Percentiles rank a stretch among this genome's conserved stretches.
phyloP scores from a whole-genome alignment of 1,140 invertebrate species.

The Hestina assimilis region DNA sequence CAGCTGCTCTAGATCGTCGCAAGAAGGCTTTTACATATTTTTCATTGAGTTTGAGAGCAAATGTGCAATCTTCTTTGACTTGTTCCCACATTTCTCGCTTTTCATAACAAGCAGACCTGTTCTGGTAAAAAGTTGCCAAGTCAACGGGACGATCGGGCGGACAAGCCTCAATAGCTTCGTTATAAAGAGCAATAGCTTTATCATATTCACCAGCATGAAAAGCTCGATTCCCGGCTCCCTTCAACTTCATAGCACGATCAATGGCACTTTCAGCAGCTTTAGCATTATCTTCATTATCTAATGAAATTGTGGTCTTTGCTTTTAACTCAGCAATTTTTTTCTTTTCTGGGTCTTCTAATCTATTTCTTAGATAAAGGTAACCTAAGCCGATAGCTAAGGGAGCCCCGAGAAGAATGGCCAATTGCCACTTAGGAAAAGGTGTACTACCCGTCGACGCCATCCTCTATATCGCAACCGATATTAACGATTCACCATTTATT shows the following conservation, averaged over 20 bases:
- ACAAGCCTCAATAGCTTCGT: slow-evolving; percentile 92
- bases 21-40: slow-evolving; percentile 94
- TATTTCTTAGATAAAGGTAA: slow-evolving; percentile 87
- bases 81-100: slow-evolving; percentile 91
- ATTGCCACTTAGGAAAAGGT: slow-evolving; percentile 82
- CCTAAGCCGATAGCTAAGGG: slow-evolving; percentile 89
- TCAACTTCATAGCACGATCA: slow-evolving; percentile 86
- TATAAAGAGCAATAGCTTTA: slow-evolving; percentile 92
- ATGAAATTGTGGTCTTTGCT: slow-evolving; percentile 77
- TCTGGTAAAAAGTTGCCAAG: slow-evolving; percentile 95
- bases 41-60: slow-evolving; percentile 91
- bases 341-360: slow-evolving; percentile 75
- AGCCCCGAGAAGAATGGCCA: slow-evolving; percentile 88
- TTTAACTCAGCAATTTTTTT: slow-evolving; percentile 78
- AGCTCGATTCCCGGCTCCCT: slow-evolving; percentile 92
- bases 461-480: slow-evolving; percentile 33
- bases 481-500: slow-evolving; percentile 66
- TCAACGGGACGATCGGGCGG: slow-evolving; percentile 85
- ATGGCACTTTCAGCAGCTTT: slow-evolving; percentile 79
- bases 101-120: slow-evolving; percentile 96
- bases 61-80: slow-evolving; percentile 92
- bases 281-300: slow-evolving; percentile 73
- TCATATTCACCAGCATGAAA: slow-evolving; percentile 93
- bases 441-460: slow-evolving; percentile 74
- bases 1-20: slow-evolving; percentile 89